A percentile compares a stretch with the other conserved stretches of the same genome.
phyloP scores from a whole-genome alignment of 2,113 vertebrate genomes.

The Numenius arquata region DNA sequence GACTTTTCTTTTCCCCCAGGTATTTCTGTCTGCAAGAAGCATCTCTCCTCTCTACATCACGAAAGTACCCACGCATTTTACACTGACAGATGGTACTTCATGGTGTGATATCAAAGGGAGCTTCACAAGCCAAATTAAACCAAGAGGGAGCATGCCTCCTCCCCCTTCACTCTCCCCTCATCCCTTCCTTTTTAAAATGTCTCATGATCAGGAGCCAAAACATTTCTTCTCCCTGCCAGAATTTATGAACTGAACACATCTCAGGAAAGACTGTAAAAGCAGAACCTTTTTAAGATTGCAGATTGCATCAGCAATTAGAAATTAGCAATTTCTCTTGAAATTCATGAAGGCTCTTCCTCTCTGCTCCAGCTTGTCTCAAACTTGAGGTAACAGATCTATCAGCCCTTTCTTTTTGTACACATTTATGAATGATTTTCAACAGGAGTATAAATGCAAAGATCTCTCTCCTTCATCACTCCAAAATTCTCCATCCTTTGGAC shows the following conservation, averaged over 20 bases:
- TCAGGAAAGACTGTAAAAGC: conserved; percentile 10
- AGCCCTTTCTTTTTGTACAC: background rate
- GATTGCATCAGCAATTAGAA: background rate
- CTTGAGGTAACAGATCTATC: background rate
- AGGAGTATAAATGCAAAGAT: background rate
- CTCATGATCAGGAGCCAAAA: conserved; percentile 61
- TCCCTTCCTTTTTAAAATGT: conserved; percentile 15
- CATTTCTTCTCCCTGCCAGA: conserved; percentile 48
- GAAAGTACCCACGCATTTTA: background rate
- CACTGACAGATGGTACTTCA: conserved; percentile 45
- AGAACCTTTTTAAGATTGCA: background rate
- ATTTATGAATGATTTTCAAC: background rate
- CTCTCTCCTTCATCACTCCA: background rate
- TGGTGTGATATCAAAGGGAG: conserved; percentile 29
- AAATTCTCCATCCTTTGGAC: background rate
- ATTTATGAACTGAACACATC: conserved; percentile 1
- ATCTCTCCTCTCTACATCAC: background rate
- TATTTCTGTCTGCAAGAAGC: conserved; percentile 8
- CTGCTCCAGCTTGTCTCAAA: background rate
- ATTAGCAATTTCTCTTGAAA: conserved; percentile 3
- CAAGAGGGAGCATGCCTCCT: conserved; percentile 19
- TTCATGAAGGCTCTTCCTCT: background rate
- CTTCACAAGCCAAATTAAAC: conserved; percentile 29
- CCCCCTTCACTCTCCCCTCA: background rate
- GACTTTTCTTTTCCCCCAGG: background rate